Evolutionary conservation across 2,888 invertebrate genomes (phyloP).

Genomic region (Crioceris asparagi): DNA sequence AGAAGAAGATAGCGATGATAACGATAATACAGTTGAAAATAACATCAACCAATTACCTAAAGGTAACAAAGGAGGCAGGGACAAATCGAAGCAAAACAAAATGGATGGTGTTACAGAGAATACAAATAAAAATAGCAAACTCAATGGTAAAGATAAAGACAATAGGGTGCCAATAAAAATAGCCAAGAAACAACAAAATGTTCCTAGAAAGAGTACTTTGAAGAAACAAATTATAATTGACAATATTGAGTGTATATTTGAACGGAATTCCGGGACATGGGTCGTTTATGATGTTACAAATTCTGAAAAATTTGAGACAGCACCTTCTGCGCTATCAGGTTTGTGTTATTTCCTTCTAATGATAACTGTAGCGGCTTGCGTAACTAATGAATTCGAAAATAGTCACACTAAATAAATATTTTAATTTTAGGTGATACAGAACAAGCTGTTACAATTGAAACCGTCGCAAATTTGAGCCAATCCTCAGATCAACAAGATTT

Average conservation of each 20-base stretch:
- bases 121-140: conserved; percentile 4
- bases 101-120: not conserved
- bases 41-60: not conserved
- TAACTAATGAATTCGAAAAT: no score
- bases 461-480: no score
- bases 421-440: conserved; percentile 2
- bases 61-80: not conserved
- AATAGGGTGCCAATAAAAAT: conserved; percentile 1
- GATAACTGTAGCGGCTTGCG: no score
- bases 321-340: conserved; percentile 3
- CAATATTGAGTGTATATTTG: conserved; percentile 26
- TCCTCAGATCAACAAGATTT: no score
- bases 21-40: not conserved
- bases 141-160: conserved; percentile 4
- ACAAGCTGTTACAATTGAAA: not conserved
- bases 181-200: conserved; percentile 1
- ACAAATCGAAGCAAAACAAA: conserved; percentile 1
- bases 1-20: conserved; percentile 2
- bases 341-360: not conserved
- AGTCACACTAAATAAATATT: not conserved
- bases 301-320: conserved; percentile 2
- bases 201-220: conserved; percentile 6
- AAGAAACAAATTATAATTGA: conserved; percentile 10
- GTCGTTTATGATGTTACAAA: conserved; percentile 13
- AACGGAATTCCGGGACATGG: conserved; percentile 34